A percentile compares a stretch with the other conserved stretches of the same genome.
These are phyloP conservation scores for Hippocampus barbouri DNA, from an alignment of 2,113 vertebrate genomes.

Conservation along the genomic window DNA sequence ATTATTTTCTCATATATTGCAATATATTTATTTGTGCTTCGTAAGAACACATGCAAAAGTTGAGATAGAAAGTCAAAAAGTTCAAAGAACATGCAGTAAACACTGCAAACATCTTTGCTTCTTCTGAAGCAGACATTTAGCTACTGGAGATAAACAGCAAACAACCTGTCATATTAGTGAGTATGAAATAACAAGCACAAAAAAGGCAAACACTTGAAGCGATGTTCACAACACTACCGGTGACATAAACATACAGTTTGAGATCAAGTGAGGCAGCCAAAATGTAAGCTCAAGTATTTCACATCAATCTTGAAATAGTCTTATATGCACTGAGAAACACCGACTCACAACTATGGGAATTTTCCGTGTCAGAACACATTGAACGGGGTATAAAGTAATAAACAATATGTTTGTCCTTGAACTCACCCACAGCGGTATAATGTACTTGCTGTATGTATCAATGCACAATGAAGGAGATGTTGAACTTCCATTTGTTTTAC, in stretches of 20 bases:
- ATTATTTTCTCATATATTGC: no score
- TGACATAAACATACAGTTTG: neutral
- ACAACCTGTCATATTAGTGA: neutral
- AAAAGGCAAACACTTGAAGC: neutral
- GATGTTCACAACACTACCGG: neutral
- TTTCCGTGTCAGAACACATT: neutral
- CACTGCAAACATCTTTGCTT: neutral
- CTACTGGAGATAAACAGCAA: neutral
- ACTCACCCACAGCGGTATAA: neutral
- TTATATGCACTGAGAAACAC: neutral
- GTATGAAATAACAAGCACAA: slow-evolving; percentile 1
- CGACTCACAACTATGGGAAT: neutral
- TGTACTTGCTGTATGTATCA: neutral
- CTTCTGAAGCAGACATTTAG: neutral
- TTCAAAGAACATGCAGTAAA: neutral
- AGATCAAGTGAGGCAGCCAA: neutral
- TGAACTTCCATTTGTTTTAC: neutral
- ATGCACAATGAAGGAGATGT: neutral
- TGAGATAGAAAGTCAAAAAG: neutral
- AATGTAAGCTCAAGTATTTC: neutral
- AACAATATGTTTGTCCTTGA: neutral
- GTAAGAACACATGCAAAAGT: neutral
- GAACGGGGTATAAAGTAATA: neutral
- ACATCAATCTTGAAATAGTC: neutral
- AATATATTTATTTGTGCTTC: no score